These are phyloP conservation scores for Anoura caudifer DNA, from an alignment of 2,113 vertebrate genomes.

Conservation along the genomic window DNA sequence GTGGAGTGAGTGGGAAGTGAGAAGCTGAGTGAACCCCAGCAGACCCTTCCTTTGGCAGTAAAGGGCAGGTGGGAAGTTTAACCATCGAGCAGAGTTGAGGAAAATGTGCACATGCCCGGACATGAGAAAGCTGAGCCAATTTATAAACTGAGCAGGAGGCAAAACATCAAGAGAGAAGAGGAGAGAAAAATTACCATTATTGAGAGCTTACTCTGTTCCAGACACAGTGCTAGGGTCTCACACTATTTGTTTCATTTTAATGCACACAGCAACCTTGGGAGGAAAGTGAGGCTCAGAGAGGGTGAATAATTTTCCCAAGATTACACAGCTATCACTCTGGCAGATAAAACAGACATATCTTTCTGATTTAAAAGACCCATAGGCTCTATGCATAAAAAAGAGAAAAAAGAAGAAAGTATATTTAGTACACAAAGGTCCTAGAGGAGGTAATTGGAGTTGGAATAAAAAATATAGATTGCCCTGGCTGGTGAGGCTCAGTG, in stretches of 20 bases:
- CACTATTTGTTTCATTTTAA: background rate
- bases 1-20: background rate
- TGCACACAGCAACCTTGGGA: background rate
- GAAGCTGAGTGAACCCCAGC: background rate
- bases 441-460: background rate
- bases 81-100: background rate
- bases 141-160: background rate
- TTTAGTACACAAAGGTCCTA: background rate
- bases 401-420: background rate
- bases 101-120: background rate
- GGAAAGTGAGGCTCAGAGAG: background rate
- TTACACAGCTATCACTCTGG: background rate
- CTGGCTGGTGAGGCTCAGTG: too few species aligned
- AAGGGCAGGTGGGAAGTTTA: background rate
- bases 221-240: background rate
- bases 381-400: background rate
- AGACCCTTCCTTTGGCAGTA: background rate
- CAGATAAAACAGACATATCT: background rate
- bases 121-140: background rate
- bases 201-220: background rate
- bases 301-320: background rate
- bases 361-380: background rate
- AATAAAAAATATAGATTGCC: constrained; percentile 11
- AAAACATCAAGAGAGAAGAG: background rate
- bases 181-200: background rate